Evolutionary conservation across 2,888 invertebrate genomes (phyloP).

Genomic region (Petrophora chlorosata): DNA sequence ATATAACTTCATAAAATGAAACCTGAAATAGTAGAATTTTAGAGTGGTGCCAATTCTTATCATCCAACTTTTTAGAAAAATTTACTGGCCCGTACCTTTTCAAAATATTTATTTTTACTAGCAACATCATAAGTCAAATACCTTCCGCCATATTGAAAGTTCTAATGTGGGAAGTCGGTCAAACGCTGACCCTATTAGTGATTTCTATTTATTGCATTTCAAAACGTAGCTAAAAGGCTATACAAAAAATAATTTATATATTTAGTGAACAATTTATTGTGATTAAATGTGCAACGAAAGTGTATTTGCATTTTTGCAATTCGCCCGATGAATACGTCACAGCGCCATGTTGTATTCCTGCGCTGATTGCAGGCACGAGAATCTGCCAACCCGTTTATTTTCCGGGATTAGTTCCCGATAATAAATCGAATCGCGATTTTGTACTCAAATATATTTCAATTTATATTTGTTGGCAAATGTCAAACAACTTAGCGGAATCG

Average conservation of each 20-base stretch:
- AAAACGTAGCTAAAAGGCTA: slow-evolving; percentile 54
- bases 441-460: slow-evolving; percentile 81
- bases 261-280: slow-evolving; percentile 57
- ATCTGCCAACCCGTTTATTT: slow-evolving; percentile 83
- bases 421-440: slow-evolving; percentile 81
- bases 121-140: slow-evolving; percentile 69
- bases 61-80: not conserved
- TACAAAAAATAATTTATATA: slow-evolving; percentile 59
- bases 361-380: slow-evolving; percentile 84
- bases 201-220: slow-evolving; percentile 61
- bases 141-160: slow-evolving; percentile 80
- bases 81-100: slow-evolving; percentile 4
- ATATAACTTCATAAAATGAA: not conserved
- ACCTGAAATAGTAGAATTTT: not conserved
- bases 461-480: slow-evolving; percentile 82
- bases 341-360: slow-evolving; percentile 85
- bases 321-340: slow-evolving; percentile 79
- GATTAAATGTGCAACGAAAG: slow-evolving; percentile 47
- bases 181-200: slow-evolving; percentile 76
- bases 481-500: slow-evolving; percentile 77
- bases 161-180: slow-evolving; percentile 77
- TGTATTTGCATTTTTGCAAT: slow-evolving; percentile 72
- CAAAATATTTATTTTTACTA: slow-evolving; percentile 33
- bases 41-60: too few species aligned
- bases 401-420: slow-evolving; percentile 81